Conservation (phyloP, 2,797 vertebrate species). For the Chelon auratus region DNA sequence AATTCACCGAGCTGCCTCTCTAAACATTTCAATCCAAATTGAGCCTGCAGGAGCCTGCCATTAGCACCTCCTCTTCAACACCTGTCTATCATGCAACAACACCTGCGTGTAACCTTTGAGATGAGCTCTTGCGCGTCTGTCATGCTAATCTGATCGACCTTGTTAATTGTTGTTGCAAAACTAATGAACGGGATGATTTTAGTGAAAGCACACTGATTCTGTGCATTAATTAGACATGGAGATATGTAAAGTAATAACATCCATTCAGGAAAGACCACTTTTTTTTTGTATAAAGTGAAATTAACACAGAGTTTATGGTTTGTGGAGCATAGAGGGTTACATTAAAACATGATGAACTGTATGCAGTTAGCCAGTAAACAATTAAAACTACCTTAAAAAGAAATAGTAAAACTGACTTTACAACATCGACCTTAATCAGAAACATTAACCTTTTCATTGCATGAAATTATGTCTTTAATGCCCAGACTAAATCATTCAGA, state of each 20-base stretch:
- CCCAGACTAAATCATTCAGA: conserved; percentile 44
- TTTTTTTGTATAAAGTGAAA: no score
- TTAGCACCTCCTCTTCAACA: not conserved
- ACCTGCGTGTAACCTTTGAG: conserved; percentile 4
- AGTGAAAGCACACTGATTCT: not conserved
- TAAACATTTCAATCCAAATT: conserved; percentile 10
- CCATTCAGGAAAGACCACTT: not conserved
- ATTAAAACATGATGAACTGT: not conserved
- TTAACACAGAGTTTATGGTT: no score
- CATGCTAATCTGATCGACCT: not conserved
- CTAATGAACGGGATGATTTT: not conserved
- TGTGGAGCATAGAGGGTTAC: not conserved
- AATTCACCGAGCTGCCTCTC: conserved; percentile 6
- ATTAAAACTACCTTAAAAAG: not conserved
- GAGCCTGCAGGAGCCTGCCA: not conserved
- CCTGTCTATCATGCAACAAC: not conserved
- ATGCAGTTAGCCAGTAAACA: not conserved
- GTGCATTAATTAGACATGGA: not conserved
- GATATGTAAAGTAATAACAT: not conserved
- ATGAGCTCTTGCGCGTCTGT: not conserved
- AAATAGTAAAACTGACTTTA: conserved; percentile 7
- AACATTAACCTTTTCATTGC: conserved; percentile 40
- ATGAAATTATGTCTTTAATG: conserved; percentile 42
- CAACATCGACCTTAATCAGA: not conserved
- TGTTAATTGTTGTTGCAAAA: conserved; percentile 3